Conservation (phyloP, 2,113 vertebrate genomes). For the Alligator mississippiensis region DNA sequence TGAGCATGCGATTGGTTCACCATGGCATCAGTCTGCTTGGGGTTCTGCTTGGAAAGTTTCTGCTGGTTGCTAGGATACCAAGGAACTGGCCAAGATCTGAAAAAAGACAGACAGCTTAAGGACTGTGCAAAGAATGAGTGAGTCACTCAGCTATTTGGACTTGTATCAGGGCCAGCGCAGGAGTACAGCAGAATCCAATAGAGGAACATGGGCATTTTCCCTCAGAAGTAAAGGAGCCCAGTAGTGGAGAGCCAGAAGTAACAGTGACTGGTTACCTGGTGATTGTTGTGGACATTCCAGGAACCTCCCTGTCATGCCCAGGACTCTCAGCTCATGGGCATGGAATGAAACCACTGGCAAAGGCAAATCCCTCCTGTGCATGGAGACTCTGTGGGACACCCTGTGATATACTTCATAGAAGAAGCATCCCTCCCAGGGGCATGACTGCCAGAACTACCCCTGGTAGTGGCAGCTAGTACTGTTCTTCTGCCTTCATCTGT, state of each 20-base stretch:
- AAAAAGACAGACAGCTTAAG: neutral
- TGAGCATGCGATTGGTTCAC: neutral
- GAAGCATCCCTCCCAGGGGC: neutral
- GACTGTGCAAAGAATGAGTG: neutral
- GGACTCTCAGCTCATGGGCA: neutral
- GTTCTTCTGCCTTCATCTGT: neutral
- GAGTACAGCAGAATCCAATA: too few species aligned
- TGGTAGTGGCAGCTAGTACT: neutral
- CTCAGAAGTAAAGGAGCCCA: neutral
- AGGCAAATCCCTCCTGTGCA: neutral
- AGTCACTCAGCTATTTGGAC: neutral
- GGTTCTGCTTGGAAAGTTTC: constrained; percentile 22
- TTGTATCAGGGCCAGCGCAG: neutral
- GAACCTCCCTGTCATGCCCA: neutral
- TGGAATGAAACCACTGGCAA: neutral
- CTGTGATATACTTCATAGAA: neutral
- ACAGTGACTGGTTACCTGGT: neutral
- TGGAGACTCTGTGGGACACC: neutral
- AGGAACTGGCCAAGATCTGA: constrained; percentile 9
- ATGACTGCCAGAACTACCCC: neutral
- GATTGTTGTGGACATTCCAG: neutral
- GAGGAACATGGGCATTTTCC: neutral
- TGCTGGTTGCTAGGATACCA: constrained; percentile 66
- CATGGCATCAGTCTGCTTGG: neutral
- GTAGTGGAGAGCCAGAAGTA: neutral